Base-by-base conservation (phyloP, 2,113 vertebrate genomes). In the Notiomystis cincta region DNA sequence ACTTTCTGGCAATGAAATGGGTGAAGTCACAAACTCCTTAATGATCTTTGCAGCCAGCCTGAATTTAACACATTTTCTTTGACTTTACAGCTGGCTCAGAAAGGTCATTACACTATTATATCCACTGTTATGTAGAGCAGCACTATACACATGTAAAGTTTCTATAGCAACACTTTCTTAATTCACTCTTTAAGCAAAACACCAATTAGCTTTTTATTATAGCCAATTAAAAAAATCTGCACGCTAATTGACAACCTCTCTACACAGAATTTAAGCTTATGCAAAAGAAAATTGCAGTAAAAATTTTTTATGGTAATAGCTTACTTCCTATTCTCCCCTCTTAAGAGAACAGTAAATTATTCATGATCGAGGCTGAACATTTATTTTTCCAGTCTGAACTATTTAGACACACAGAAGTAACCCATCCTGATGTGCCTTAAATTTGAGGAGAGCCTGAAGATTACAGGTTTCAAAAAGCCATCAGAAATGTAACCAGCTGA, bases 181-280 rank as follows among this genome's bases (percentile, higher is more conserved):
- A 98, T 96, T 97, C 94, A 96, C 96, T 98, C 97, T 97, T 97
- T 97, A 98, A 97, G 97, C 91, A 98, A 98, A 98, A 98, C 94
- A 98, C 73, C 92, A 97, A 98, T 98, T 98, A 97, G 83, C 89
- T 96, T 97, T 95, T 94, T 96, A 98, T 97, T 98, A 98, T 77
- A 97, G 91, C 95, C 96, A 98, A 97, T 97, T 98, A 93, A 97
- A 97, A 97, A 97, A 97, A 97, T 97, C 93, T 97, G 95, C 95
- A 97, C 89, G 60, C 95, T 98, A 98, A 98, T 97, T 97, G 97
- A 95, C 96, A 97, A 96, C 94, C 92, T 97, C 96, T 98, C 87
- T 89, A 90, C 87, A 95, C 87, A 73, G 91, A 98, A 97, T 93
- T 93, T 96, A 96, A 96, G 91, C 93, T 96, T 97, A 97, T 90